Conservation (phyloP, 2,113 vertebrate genomes). For the Baryphthengus martii region DNA sequence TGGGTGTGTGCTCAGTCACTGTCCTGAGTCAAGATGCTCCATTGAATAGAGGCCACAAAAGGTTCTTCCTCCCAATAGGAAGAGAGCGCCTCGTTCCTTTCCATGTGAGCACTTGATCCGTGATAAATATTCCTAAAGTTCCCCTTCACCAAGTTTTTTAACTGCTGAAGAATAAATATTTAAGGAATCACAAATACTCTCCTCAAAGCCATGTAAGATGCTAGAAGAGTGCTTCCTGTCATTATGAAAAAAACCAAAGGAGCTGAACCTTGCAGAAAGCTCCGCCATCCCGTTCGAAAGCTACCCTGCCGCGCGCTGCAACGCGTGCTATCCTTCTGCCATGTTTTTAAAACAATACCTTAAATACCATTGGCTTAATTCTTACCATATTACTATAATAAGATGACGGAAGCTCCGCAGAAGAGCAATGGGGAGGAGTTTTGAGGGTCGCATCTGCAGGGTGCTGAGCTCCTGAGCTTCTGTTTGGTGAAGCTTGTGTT, state of each 20-base stretch:
- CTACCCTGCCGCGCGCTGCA: neutral
- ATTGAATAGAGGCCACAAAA: neutral
- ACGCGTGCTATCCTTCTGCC: conserved; percentile 38
- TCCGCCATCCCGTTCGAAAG: conserved; percentile 45
- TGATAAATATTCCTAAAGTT: conserved; percentile 20
- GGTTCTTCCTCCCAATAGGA: neutral
- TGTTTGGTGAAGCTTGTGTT: neutral
- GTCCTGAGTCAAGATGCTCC: neutral
- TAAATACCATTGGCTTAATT: conserved; percentile 63
- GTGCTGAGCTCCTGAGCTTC: neutral
- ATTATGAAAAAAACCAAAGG: neutral
- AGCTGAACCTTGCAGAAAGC: conserved; percentile 37
- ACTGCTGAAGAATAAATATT: conserved; percentile 42
- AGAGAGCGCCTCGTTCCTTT: conserved; percentile 37
- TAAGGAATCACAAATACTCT: conserved; percentile 47
- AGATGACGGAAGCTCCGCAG: conserved; percentile 5
- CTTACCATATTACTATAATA: conserved; percentile 69
- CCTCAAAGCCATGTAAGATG: conserved; percentile 43
- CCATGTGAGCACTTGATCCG: neutral
- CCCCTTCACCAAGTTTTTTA: conserved; percentile 25
- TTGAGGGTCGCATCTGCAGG: neutral
- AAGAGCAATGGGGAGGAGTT: neutral
- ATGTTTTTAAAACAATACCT: conserved; percentile 66
- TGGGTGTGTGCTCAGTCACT: neutral
- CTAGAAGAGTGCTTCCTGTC: conserved; percentile 2